Evolutionary conservation across 2,113 vertebrate genomes (phyloP).

Genomic region (Apodemus speciosus): DNA sequence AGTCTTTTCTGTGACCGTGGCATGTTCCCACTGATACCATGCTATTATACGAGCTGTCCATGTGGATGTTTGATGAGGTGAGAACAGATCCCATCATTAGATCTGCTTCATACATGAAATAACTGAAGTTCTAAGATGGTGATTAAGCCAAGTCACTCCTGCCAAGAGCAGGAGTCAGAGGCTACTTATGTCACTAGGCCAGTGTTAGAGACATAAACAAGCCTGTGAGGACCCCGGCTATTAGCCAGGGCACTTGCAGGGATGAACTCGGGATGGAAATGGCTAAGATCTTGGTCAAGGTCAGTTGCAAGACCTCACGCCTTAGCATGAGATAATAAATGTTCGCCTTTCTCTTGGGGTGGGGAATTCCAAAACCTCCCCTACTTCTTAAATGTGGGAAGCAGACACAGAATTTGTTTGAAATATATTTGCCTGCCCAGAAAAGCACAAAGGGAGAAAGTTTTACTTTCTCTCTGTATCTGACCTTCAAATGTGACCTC

Average conservation of each 20-base stretch:
- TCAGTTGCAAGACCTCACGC: background rate
- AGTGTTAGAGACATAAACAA: background rate
- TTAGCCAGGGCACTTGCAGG: background rate
- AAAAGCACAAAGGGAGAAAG: background rate
- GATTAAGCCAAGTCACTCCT: background rate
- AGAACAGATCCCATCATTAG: background rate
- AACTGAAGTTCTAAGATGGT: background rate
- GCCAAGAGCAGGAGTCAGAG: background rate
- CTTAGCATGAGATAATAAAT: background rate
- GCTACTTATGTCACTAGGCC: background rate
- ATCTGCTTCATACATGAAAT: background rate
- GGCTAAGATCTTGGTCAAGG: slow-evolving; percentile 2
- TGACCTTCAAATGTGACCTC: background rate
- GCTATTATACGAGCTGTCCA: background rate
- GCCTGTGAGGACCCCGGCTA: background rate
- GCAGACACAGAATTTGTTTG: background rate
- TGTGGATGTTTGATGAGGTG: background rate
- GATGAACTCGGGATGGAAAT: background rate
- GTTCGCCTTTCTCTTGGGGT: background rate
- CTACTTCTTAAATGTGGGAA: background rate
- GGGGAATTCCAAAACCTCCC: background rate
- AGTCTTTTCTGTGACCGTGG: background rate
- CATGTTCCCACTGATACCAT: too few species aligned
- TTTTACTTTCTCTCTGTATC: background rate
- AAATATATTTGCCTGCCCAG: background rate